phyloP scores from a whole-genome alignment of 1,140 invertebrate genomes.

The Radopholus similis region DNA sequence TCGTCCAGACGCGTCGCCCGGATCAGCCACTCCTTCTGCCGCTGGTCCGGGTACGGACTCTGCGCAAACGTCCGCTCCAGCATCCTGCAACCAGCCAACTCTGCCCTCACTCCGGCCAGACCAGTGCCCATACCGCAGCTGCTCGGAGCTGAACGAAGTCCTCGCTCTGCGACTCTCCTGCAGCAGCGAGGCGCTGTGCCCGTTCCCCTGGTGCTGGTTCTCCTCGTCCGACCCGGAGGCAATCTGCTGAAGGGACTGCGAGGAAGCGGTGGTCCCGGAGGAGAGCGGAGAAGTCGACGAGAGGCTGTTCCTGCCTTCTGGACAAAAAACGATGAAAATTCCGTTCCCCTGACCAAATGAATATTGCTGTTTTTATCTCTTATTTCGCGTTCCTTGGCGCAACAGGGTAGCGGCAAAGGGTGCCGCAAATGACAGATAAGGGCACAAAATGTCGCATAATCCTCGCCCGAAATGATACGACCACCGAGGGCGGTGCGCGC shows the following conservation, averaged over 20 bases:
- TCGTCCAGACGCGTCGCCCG: conserved; percentile 15
- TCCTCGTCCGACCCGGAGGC: conserved; percentile 12
- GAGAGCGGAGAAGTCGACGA: neutral
- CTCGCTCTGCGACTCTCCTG: neutral
- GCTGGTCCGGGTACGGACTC: conserved; percentile 5
- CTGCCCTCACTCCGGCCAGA: no score
- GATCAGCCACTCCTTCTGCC: conserved; percentile 19
- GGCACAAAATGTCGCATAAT: no score
- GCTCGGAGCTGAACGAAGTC: conserved; percentile 4
- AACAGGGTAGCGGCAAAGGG: no score
- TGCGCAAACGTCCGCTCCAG: neutral
- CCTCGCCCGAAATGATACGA: no score
- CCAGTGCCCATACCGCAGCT: conserved; percentile 4
- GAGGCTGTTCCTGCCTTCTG: no score
- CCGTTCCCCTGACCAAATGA: no score
- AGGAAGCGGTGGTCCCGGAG: neutral
- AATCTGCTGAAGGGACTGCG: neutral
- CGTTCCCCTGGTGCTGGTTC: conserved; percentile 9
- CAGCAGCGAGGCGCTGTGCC: neutral
- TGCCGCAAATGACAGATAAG: no score
- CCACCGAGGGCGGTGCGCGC: no score
- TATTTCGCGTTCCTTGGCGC: no score
- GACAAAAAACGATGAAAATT: no score
- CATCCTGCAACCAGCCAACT: conserved; percentile 1
- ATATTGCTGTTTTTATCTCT: no score